Evolutionary conservation across 2,113 vertebrate genomes (phyloP).

Genomic region (Crotalus tigris): DNA sequence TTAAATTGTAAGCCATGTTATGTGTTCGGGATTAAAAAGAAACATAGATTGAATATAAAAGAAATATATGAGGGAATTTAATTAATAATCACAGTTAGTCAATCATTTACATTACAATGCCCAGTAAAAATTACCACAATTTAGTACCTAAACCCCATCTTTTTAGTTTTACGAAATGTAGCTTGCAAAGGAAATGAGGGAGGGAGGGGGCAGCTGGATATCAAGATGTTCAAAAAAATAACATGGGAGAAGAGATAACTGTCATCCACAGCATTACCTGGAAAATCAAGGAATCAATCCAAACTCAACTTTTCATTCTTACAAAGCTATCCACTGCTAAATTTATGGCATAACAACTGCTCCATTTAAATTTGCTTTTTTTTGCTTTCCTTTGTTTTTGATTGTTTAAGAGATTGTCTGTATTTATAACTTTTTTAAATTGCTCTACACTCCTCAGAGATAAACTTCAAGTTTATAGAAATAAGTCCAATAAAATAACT

Average conservation of each 20-base stretch:
- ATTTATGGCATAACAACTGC: background rate
- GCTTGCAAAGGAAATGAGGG: background rate
- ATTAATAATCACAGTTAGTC: background rate
- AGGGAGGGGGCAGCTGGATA: background rate
- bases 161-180: background rate
- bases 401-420: background rate
- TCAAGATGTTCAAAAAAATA: background rate
- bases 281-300: background rate
- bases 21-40: background rate
- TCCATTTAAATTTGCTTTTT: background rate
- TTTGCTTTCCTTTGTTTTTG: background rate
- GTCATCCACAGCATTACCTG: background rate
- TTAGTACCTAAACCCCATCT: background rate
- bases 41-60: background rate
- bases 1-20: background rate
- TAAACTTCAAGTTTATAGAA: background rate
- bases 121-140: background rate
- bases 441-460: background rate
- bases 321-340: background rate
- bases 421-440: background rate
- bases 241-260: background rate
- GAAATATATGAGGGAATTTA: background rate
- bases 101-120: background rate
- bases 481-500: background rate
- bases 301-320: background rate